A percentile compares a stretch with the other conserved stretches of the same genome.
Conservation (phyloP, 2,888 invertebrate species). For the Nomada ruficornis region DNA sequence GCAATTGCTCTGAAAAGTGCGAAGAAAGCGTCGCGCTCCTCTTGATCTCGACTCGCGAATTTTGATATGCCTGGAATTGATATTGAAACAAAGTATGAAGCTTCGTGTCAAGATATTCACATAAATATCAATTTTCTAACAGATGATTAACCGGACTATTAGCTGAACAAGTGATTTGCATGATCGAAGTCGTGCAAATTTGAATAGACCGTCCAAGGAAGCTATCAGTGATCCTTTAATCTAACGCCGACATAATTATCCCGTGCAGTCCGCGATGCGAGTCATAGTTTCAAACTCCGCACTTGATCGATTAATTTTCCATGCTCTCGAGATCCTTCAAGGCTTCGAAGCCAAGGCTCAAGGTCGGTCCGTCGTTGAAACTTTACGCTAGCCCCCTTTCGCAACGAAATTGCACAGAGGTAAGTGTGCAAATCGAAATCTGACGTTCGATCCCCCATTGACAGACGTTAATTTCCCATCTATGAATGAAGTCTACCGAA, state of each 20-base stretch:
- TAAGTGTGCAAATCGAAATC: conserved; percentile 31
- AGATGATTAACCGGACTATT: too few relatives aligned
- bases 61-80: too few relatives aligned
- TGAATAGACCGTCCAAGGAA: background rate
- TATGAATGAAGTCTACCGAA: background rate
- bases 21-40: too few relatives aligned
- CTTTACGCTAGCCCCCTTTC: conserved; percentile 25
- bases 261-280: conserved; percentile 27
- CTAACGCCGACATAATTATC: conserved; percentile 17
- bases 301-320: conserved; percentile 62
- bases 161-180: too few relatives aligned
- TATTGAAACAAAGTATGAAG: too few relatives aligned
- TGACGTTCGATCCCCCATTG: conserved; percentile 25
- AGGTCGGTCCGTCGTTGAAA: conserved; percentile 28
- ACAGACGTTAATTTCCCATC: conserved; percentile 14
- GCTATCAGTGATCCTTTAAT: conserved; percentile 1
- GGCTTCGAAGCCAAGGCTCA: conserved; percentile 39
- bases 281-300: conserved; percentile 58
- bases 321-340: conserved; percentile 47
- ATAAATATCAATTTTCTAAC: too few relatives aligned
- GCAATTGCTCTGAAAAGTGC: too few relatives aligned
- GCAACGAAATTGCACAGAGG: background rate
- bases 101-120: too few relatives aligned
- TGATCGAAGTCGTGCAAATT: background rate
- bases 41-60: too few relatives aligned